These are phyloP conservation scores for Salpingus planirostris DNA, from an alignment of 2,888 invertebrate species.

Conservation along the genomic window DNA sequence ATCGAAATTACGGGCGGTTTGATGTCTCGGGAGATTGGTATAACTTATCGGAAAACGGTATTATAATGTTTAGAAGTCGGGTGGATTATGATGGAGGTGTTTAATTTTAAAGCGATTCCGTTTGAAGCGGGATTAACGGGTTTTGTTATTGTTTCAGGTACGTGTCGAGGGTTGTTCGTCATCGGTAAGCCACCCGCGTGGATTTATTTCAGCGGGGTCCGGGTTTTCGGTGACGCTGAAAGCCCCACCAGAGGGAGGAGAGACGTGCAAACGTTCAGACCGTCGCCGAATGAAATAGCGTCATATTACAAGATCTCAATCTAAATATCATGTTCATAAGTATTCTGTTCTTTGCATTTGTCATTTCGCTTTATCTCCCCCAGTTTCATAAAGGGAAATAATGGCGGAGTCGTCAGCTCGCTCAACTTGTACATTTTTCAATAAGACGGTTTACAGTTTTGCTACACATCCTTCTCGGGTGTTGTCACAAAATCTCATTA, in stretches of 20 bases:
- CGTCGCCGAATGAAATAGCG: constrained; percentile 12
- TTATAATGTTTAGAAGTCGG: no score
- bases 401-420: constrained; percentile 9
- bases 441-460: constrained; percentile 11
- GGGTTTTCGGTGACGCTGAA: constrained; percentile 10
- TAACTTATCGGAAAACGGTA: no score
- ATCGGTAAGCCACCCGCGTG: constrained; percentile 6
- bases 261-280: constrained; percentile 11
- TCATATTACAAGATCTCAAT: constrained; percentile 17
- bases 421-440: constrained; percentile 12
- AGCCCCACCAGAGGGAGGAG: constrained; percentile 8
- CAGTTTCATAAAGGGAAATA: constrained; percentile 11
- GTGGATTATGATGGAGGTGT: no score
- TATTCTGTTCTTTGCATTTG: constrained; percentile 17
- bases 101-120: not conserved
- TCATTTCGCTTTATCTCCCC: constrained; percentile 13
- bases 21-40: no score
- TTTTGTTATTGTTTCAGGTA: constrained; percentile 11
- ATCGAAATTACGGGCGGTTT: no score
- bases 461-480: constrained; percentile 2
- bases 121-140: no score
- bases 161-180: constrained; percentile 4
- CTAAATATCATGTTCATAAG: constrained; percentile 17
- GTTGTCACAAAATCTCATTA: constrained; percentile 13
- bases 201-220: constrained; percentile 7